Evolutionary conservation across 1,140 invertebrate species (phyloP), one percentile per base, ranked within the genome.

Genomic region (Acromyrmex echinatior): DNA sequence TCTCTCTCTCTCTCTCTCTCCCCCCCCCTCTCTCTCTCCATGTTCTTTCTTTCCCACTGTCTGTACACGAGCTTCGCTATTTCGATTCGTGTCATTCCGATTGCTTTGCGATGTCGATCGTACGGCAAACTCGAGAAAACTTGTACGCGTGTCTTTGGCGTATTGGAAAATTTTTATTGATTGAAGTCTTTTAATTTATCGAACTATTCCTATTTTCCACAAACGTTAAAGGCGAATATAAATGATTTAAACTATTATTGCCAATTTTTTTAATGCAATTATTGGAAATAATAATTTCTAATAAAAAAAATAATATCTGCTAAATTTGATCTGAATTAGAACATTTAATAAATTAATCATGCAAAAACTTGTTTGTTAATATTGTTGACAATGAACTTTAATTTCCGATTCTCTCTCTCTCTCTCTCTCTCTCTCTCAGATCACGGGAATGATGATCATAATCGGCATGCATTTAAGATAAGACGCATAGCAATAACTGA

Each of bases 31-130:
- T 65, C 5, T 63, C 49, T 51, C 21, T 12, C 60, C 56, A 14
- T 60, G 74, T 39, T 79, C 28, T 76, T 56, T 77, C 65, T 5
- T 18, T 62, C 28, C 9, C 25, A 25, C 45, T 49, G 2, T 74
- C 39, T 56, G 53, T 56, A 63, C 25, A 21, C 39, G 39, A 39
- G 45, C 12, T 25, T 21, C 35, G 25, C 79, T 74, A 74, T 49
- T 84, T 84, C 56, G 70, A 74, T 21, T 63, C 28, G 70, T 84
- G 70, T 76, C 56, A 84, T 84, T 74, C 39, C 70, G 28, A 84
- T 84, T 84, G 70, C 70, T 74, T 76, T 18, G 56, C 39, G 28
- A 28, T 51, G 35, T 45, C 60, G 45, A 51, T 84, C 70, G 80
- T 21, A 51, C 39, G 6, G 18, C 25, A 84, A 84, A 76, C 56